Conservation (phyloP, 2,113 vertebrate genomes). For the Thamnophis sirtalis region DNA sequence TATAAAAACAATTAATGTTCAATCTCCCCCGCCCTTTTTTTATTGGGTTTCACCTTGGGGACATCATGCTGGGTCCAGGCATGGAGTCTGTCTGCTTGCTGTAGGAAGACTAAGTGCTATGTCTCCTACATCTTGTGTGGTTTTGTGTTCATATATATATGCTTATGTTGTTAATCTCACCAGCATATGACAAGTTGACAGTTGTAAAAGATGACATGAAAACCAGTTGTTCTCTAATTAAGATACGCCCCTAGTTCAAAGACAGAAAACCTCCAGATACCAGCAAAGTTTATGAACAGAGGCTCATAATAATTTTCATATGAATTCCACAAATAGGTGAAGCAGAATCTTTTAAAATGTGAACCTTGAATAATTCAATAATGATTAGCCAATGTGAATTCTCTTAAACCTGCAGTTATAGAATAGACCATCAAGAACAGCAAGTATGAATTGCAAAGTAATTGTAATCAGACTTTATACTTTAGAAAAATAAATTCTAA, state of each 20-base stretch:
- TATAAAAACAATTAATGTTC: background rate
- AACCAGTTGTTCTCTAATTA: background rate
- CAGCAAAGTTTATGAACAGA: background rate
- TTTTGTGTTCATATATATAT: background rate
- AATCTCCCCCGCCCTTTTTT: background rate
- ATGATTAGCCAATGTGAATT: background rate
- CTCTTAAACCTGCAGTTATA: background rate
- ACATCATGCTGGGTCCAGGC: background rate
- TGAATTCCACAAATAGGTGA: background rate
- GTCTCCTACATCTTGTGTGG: background rate
- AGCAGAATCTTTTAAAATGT: background rate
- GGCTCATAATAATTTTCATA: background rate
- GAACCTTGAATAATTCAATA: background rate
- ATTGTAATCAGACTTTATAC: background rate
- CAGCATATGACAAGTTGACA: background rate
- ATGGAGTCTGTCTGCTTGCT: background rate
- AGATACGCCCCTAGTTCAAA: background rate
- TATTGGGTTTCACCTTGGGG: background rate
- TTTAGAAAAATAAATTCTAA: background rate
- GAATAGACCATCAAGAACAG: background rate
- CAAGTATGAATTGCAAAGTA: background rate
- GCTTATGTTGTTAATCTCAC: background rate
- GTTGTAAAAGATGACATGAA: background rate
- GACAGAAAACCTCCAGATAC: background rate
- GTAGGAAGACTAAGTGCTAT: background rate